A percentile compares a stretch with the other conserved stretches of the same genome.
phyloP scores from a whole-genome alignment of 2,797 vertebrate genomes.

The Gadopsis marmoratus region DNA sequence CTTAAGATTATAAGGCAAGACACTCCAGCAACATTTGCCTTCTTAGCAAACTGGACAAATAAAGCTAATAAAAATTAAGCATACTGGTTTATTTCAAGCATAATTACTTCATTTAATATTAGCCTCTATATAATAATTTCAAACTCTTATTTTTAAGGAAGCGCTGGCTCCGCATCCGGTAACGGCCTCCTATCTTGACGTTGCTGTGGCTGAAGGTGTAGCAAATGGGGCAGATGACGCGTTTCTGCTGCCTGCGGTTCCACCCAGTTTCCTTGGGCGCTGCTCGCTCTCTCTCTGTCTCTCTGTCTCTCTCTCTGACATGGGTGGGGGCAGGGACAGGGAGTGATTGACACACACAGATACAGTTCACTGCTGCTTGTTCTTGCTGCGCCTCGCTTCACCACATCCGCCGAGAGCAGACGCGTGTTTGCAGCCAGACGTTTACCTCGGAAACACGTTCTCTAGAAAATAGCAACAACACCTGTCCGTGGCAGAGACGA shows the following conservation, averaged over 20 bases:
- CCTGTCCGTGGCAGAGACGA: constrained; percentile 5
- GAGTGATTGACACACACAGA: constrained; percentile 63
- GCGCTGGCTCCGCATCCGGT: constrained; percentile 9
- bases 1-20: neutral
- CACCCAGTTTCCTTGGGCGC: constrained; percentile 24
- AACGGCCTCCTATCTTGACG: neutral
- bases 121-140: no score
- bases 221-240: constrained; percentile 64
- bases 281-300: constrained; percentile 2
- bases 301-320: constrained; percentile 5
- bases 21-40: neutral
- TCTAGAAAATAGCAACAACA: constrained; percentile 41
- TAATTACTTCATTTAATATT: neutral
- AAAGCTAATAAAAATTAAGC: neutral
- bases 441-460: constrained; percentile 19
- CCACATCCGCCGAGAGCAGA: constrained; percentile 66
- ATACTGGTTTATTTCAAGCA: neutral
- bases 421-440: neutral
- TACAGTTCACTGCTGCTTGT: constrained; percentile 41
- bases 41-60: neutral
- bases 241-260: constrained; percentile 5
- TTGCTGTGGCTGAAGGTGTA: constrained; percentile 24
- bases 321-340: constrained; percentile 70
- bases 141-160: constrained; percentile 32
- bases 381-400: constrained; percentile 31